Evolutionary conservation across 2,797 vertebrate species (phyloP).

Genomic region (Oophaga sylvatica): DNA sequence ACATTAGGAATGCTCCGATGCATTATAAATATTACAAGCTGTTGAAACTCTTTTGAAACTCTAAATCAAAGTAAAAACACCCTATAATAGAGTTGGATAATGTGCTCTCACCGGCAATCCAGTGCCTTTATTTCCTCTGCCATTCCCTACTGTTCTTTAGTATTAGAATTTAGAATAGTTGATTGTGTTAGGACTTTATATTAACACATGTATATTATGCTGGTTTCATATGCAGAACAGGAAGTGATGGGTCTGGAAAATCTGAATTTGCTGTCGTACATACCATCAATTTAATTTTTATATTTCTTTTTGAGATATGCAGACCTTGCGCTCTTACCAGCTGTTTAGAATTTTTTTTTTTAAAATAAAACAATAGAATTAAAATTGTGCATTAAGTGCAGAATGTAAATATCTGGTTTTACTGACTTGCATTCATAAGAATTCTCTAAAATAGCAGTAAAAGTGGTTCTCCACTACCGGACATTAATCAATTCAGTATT

Average conservation of each 20-base stretch:
- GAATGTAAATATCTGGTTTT: too few relatives aligned
- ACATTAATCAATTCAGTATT: too few relatives aligned
- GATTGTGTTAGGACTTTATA: slow-evolving; percentile 2
- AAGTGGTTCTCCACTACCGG: too few relatives aligned
- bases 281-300: not conserved
- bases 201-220: not conserved
- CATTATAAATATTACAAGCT: not conserved
- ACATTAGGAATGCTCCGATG: not conserved
- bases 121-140: not conserved
- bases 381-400: too few relatives aligned
- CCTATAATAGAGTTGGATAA: slow-evolving; percentile 12
- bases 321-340: too few relatives aligned
- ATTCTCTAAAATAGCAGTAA: too few relatives aligned
- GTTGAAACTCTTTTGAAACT: not conserved
- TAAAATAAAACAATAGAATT: not conserved
- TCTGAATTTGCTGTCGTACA: not conserved
- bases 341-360: too few relatives aligned
- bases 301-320: not conserved
- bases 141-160: slow-evolving; percentile 1
- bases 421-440: too few relatives aligned
- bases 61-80: slow-evolving; percentile 13
- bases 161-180: slow-evolving; percentile 14
- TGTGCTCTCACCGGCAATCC: not conserved
- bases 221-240: slow-evolving; percentile 1
- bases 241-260: not conserved